These are phyloP conservation scores for Ondatra zibethicus DNA, from an alignment of 2,113 vertebrate species.

Conservation along the genomic window DNA sequence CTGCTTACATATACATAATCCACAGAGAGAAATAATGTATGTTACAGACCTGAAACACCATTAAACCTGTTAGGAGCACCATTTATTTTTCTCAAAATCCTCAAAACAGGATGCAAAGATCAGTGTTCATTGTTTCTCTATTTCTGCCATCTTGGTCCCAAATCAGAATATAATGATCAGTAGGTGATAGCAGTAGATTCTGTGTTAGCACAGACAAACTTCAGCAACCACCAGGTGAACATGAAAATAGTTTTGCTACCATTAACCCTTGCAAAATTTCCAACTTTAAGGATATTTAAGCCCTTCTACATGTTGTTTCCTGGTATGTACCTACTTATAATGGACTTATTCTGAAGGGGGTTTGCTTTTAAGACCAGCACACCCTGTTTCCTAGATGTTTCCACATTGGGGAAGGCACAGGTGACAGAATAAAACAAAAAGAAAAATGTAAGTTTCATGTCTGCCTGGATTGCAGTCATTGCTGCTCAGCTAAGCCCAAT, in stretches of 20 bases:
- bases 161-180: neutral
- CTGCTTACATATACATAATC: neutral
- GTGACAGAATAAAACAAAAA: neutral
- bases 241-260: neutral
- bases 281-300: neutral
- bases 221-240: neutral
- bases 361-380: neutral
- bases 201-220: neutral
- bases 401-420: neutral
- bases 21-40: neutral
- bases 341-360: neutral
- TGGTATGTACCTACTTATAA: neutral
- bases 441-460: neutral
- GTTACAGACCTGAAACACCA: neutral
- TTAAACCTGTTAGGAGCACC: neutral
- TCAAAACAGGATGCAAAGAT: neutral
- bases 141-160: neutral
- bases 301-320: neutral
- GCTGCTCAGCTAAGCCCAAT: neutral
- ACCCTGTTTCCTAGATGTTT: neutral
- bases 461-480: neutral
- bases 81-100: neutral
- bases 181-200: neutral
- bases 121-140: neutral
- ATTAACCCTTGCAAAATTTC: neutral